phyloP scores from a whole-genome alignment of 2,113 vertebrate genomes.

The Pomatorhinus ruficollis region DNA sequence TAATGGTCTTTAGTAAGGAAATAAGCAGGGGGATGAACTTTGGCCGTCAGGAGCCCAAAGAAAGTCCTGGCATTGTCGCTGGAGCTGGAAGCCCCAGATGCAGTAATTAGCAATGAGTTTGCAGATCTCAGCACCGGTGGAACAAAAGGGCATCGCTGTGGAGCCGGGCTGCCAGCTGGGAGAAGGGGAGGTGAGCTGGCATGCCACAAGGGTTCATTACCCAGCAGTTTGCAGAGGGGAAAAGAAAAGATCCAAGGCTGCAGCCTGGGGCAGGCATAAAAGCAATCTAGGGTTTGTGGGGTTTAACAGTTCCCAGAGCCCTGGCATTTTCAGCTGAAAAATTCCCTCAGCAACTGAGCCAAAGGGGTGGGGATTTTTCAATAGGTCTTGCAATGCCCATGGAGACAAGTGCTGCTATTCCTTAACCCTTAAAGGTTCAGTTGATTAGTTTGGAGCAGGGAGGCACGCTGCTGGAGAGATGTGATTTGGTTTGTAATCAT shows the following conservation, averaged over 20 bases:
- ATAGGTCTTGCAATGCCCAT: slow-evolving; percentile 45
- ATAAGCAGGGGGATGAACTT: slow-evolving; percentile 66
- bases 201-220: slow-evolving; percentile 31
- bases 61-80: slow-evolving; percentile 27
- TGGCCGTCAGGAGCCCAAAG: slow-evolving; percentile 17
- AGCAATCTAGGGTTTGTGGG: slow-evolving; percentile 15
- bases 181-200: slow-evolving; percentile 26
- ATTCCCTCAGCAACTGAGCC: slow-evolving; percentile 30
- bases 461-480: slow-evolving; percentile 24
- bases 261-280: slow-evolving; percentile 29
- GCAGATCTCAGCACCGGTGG: slow-evolving; percentile 2
- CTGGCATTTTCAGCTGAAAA: slow-evolving; percentile 59
- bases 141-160: slow-evolving; percentile 7
- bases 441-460: slow-evolving; percentile 34
- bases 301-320: slow-evolving; percentile 49
- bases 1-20: slow-evolving; percentile 72
- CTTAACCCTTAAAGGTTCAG: slow-evolving; percentile 70
- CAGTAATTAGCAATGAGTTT: slow-evolving; percentile 31
- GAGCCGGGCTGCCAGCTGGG: slow-evolving; percentile 36
- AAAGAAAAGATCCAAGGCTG: slow-evolving; percentile 22
- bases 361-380: slow-evolving; percentile 40
- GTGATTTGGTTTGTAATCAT: neutral
- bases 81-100: slow-evolving; percentile 35
- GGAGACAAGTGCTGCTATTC: slow-evolving; percentile 61
- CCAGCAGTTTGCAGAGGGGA: slow-evolving; percentile 14